Evolutionary conservation across 64 coral and sea anemone species (phyloP).

Genomic region (Porites lutea): DNA sequence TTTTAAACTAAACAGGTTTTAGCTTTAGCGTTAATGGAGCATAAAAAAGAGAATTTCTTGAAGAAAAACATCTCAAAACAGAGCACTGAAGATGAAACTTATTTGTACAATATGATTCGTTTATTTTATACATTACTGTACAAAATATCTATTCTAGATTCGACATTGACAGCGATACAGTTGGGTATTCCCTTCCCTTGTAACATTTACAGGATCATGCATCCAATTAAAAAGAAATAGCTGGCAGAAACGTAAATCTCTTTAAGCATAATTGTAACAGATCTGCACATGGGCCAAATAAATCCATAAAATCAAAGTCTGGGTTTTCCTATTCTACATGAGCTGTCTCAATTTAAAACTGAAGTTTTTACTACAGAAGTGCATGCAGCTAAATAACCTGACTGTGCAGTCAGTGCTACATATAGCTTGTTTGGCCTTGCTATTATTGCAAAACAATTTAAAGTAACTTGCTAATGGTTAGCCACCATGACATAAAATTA

Average conservation of each 20-base stretch:
- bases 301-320: conserved; percentile 24
- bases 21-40: too few species aligned
- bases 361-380: too few species aligned
- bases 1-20: too few species aligned
- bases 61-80: too few species aligned
- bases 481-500: too few species aligned
- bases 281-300: background rate
- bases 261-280: background rate
- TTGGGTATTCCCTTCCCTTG: background rate
- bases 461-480: too few species aligned
- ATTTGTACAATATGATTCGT: conserved; percentile 7
- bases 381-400: too few species aligned
- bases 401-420: too few species aligned
- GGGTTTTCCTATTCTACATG: background rate
- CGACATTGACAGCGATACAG: conserved; percentile 22
- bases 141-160: conserved; percentile 62
- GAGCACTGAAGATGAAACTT: background rate
- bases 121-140: conserved; percentile 64
- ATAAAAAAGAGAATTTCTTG: too few species aligned
- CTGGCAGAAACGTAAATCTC: background rate
- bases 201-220: conserved; percentile 30
- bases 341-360: background rate
- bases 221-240: conserved; percentile 7
- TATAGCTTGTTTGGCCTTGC: too few species aligned
- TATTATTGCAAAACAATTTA: too few species aligned